Conservation (phyloP, 2,888 invertebrate species). For the Leucozona laternaria region DNA sequence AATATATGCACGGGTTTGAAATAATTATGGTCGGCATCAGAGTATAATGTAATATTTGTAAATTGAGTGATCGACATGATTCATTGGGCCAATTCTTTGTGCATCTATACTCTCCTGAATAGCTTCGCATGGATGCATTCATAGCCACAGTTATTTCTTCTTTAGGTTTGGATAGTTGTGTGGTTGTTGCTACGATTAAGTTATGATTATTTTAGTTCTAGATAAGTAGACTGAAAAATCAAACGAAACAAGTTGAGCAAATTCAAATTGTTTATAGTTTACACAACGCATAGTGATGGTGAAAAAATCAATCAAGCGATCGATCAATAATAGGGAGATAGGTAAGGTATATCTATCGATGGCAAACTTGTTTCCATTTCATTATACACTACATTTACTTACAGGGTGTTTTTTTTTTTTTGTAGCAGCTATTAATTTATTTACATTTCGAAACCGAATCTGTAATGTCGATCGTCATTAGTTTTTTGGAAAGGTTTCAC, state of each 20-base stretch:
- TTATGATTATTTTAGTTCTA: not conserved
- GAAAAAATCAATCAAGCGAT: slow-evolving; percentile 59
- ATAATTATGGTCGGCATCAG: not conserved
- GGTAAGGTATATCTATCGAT: slow-evolving; percentile 30
- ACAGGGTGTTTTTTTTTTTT: not conserved
- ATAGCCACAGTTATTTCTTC: not conserved
- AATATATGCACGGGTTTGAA: not conserved
- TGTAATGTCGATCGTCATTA: too few relatives aligned
- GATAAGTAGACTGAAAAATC: not conserved
- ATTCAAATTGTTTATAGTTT: slow-evolving; percentile 27
- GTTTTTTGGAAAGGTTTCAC: too few relatives aligned
- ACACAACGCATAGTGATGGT: slow-evolving; percentile 9
- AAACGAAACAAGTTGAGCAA: not conserved
- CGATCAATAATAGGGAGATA: slow-evolving; percentile 1
- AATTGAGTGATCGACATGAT: not conserved
- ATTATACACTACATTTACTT: not conserved
- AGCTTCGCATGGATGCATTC: slow-evolving; percentile 3
- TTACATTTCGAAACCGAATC: too few relatives aligned
- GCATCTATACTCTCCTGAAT: not conserved
- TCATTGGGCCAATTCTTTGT: not conserved
- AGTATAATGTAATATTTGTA: not conserved
- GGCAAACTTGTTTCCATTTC: not conserved
- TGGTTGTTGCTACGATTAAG: not conserved
- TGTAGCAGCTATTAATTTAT: too few relatives aligned
- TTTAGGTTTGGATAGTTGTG: not conserved